Base-by-base conservation (phyloP, 2,888 invertebrate species). In the Folsomia candida region DNA sequence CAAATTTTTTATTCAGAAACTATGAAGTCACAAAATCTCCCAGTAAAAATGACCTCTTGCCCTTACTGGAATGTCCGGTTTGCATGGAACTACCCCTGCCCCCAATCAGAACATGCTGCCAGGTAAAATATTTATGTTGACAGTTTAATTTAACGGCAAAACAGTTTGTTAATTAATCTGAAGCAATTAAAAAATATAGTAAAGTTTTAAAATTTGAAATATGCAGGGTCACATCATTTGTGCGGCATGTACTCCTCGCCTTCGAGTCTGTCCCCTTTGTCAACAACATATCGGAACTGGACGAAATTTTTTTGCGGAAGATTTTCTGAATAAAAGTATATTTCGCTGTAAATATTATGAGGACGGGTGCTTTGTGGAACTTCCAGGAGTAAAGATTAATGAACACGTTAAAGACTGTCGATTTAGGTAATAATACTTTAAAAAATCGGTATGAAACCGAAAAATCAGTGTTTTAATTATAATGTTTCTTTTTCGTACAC, bases 151-250 rank as follows among this genome's bases (percentile, higher is more conserved):
- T n/a, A n/a, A n/a, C n/a, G n/a, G n/a, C n/a, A n/a, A n/a, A n/a
- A n/a, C n/a, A n/a, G n/a, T n/a, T n/a, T n/a, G n/a, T n/a, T n/a
- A n/a, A n/a, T n/a, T n/a, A n/a, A n/a, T n/a, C n/a, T n/a, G n/a
- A n/a, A n/a, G n/a, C n/a, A n/a, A n/a, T n/a, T n/a, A n/a, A n/a
- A n/a, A n/a, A n/a, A n/a, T n/a, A n/a, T n/a, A n/a, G n/a, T n/a
- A n/a, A n/a, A n/a, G n/a, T n/a, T n/a, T n/a, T n/a, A n/a, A n/a
- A n/a, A n/a, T n/a, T n/a, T n/a, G n/a, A n/a, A n/a, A n/a, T n/a
- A n/a, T n/a, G n/a, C 71, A 71, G 51, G 78, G 78, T 14, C 78
- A 78, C 51, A 78, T 73, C 9, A 71, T 78, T 54, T 78, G 78
- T 65, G 64, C 64, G 0, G 62, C 62, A 4, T 78, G 78, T 37